Base-by-base conservation (phyloP, 2,113 vertebrate species). In the Pelusios castaneus region DNA sequence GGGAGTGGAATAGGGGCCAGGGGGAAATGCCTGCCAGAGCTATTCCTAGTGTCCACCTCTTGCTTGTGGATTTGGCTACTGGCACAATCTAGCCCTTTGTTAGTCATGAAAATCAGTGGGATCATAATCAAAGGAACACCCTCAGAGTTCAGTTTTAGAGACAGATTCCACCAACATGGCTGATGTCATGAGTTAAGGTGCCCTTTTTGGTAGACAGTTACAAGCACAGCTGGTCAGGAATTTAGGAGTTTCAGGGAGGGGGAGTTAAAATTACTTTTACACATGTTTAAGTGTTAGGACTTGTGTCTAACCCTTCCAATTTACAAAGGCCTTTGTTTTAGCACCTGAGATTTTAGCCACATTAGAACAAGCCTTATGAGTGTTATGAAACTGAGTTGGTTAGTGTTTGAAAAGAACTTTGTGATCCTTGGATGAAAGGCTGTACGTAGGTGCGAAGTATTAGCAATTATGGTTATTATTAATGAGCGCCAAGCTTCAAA, bases 301-400 rank as follows among this genome's bases (percentile, higher is more conserved):
- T 82, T 77, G 45, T 22, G 7, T 38, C 82, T 87, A 54, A 91
- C 79, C 79, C 77, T 91, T 31, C 55, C 51, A n/a, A 3, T 81
- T 52, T 87, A 56, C 80, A 87, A 91, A 87, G 43, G 47, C 78
- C 63, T 87, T 91, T 91, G 67, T 86, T 81, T 91, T 75, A 81
- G 55, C 54, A 91, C 54, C 25, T 76, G 89, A 77, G 80, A 89
- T 55, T 89, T 83, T 83, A 77, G 67, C 47, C 84, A 91, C 58
- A 87, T 82, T 91, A 91, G 54, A 54, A 29, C 67, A 87, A 86
- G 47, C 84, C 83, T 82, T 54, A 9, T 63, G 78, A 31, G 84
- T 82, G 79, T 91, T 82, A 79, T 76, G 86, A 91, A 22, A 55
- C 84, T 91, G 86, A 91, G 86, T 86, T 76, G 82, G 79, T 87